Conservation (phyloP, 2,888 invertebrate species). For the Tinea semifulvella region DNA sequence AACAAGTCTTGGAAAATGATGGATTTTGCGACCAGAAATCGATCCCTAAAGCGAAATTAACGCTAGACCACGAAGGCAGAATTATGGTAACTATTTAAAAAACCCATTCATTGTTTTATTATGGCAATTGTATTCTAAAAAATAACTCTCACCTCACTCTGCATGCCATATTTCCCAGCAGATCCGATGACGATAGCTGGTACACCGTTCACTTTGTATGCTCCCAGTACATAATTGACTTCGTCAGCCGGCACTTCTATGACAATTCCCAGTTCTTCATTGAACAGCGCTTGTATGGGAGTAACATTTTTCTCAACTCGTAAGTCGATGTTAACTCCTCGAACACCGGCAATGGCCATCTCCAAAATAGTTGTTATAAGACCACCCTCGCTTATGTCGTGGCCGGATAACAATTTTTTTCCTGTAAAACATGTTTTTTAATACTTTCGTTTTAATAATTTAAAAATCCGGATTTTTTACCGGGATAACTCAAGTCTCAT, state of each 20-base stretch:
- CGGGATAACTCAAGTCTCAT: too few species aligned
- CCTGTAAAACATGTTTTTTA: too few species aligned
- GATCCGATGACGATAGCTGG: slow-evolving; percentile 74
- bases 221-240: slow-evolving; percentile 64
- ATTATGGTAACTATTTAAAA: too few species aligned
- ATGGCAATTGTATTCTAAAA: too few species aligned
- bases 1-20: too few species aligned
- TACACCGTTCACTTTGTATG: slow-evolving; percentile 69
- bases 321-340: slow-evolving; percentile 77
- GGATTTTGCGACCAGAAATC: too few species aligned
- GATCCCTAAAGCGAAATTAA: too few species aligned
- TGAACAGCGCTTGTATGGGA: slow-evolving; percentile 76
- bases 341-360: slow-evolving; percentile 95
- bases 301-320: slow-evolving; percentile 47
- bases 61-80: too few species aligned
- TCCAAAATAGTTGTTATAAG: slow-evolving; percentile 89
- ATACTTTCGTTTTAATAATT: too few species aligned
- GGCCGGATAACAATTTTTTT: slow-evolving; percentile 80
- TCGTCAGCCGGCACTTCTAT: slow-evolving; percentile 73
- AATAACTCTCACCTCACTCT: slow-evolving; percentile 60
- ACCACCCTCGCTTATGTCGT: slow-evolving; percentile 98
- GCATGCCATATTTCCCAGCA: slow-evolving; percentile 72
- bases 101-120: too few species aligned
- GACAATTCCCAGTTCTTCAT: slow-evolving; percentile 88
- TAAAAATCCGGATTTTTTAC: too few species aligned